Evolutionary conservation across 2,888 invertebrate species (phyloP).

Genomic region (Tetropium fuscum): DNA sequence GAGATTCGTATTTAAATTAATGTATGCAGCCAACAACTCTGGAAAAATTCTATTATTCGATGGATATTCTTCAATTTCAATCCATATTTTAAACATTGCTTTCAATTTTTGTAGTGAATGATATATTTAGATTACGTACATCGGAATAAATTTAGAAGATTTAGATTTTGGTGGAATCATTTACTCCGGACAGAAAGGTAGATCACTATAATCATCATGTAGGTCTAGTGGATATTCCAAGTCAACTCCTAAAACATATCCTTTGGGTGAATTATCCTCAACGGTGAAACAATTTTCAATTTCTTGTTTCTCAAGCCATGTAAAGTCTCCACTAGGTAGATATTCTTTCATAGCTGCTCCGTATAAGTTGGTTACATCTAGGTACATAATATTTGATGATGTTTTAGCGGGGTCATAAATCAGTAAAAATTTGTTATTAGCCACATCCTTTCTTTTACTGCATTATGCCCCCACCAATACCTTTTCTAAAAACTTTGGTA

Average conservation of each 20-base stretch:
- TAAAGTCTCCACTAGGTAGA: too few species aligned
- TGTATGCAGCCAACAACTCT: not conserved
- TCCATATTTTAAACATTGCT: not conserved
- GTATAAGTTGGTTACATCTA: too few species aligned
- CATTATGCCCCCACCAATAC: too few species aligned
- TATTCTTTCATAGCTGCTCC: too few species aligned
- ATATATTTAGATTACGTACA: not conserved
- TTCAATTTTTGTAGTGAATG: slow-evolving; percentile 4
- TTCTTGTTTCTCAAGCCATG: too few species aligned
- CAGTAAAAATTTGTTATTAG: too few species aligned
- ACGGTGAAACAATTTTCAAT: too few species aligned
- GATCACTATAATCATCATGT: not conserved
- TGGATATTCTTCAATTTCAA: slow-evolving; percentile 6
- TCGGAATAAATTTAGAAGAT: slow-evolving; percentile 8
- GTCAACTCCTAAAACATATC: slow-evolving; percentile 11
- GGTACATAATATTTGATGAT: too few species aligned
- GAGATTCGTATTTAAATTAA: not conserved
- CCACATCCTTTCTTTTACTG: too few species aligned
- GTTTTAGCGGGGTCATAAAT: too few species aligned
- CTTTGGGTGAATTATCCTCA: too few species aligned
- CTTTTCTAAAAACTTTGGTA: too few species aligned
- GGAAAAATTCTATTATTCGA: not conserved
- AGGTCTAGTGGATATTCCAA: slow-evolving; percentile 1
- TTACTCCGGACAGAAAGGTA: slow-evolving; percentile 6
- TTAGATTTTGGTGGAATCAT: not conserved